Base-by-base conservation (phyloP, 2,113 vertebrate species). In the Elachura formosa region DNA sequence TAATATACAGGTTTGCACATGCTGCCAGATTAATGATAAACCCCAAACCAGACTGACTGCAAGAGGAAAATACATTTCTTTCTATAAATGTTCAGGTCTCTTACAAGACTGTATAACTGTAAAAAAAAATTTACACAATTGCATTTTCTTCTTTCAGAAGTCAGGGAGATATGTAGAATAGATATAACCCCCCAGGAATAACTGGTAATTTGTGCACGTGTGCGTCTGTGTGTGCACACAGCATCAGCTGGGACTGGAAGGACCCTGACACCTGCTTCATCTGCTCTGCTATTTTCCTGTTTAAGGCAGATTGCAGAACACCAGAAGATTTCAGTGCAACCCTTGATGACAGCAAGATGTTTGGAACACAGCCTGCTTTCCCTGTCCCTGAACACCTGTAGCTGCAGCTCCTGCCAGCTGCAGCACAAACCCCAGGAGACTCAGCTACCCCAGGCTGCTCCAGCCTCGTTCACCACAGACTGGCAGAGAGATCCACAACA, bases 351-450 rank as follows among this genome's bases (percentile, higher is more conserved):
- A 96, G 73, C 38, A 90, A 82, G 68, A 87, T 83, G 36, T 80
- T 67, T 82, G 85, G 63, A 94, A 81, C 84, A 52, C 80, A 94
- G 66, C 46, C 93, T 96, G 66, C 45, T 81, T 94, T 82, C 90
- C 40, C 45, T 89, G 81, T 40, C 76, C 92, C 89, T 38, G 74
- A 89, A 91, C 84, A 64, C n/a, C 11, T 96, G 85, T 34, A 90
- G 93, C 89, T 93, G 75, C 25, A 84, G 78, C 91, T 95, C 72
- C 92, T 93, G 96, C 55, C 78, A 97, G 91, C 69, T 94, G 95
- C 97, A 97, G 95, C 92, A 69, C 52, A 80, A 97, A 85, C 40
- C 87, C 86, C 87, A 40, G 59, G 92, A 96, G 95, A 88, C 24
- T 40, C 31, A 43, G 73, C 67, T 67, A 76, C 71, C 63, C 6